Base-by-base conservation (phyloP, 2,888 invertebrate species). In the Sarcophaga caerulescens region DNA sequence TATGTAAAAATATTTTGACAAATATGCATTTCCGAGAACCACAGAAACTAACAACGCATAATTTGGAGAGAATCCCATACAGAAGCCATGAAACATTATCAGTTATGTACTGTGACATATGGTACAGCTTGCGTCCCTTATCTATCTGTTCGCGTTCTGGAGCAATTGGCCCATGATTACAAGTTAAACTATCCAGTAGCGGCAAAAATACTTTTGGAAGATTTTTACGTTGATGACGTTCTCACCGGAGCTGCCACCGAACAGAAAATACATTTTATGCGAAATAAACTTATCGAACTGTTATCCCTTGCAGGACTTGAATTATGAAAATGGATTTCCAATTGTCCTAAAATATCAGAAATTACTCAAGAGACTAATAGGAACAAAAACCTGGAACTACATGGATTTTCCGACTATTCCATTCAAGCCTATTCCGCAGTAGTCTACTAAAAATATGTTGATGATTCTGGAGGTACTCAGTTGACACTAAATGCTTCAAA, bases 211-310 rank as follows among this genome's bases (percentile, higher is more conserved):
- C 17, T 89, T n/a, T 25, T 85, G 11, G 82, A 81, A 10, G 85
- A 88, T 63, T 81, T 88, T 44, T 88, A 87, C 63, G 88, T 88
- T 6, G 88, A 89, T 65, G 89, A 87, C 21, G 71, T 88, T 10
- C 52, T 87, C 63, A 81, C 85, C 0, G 85, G 87, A 8, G 84
- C 84, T n/a, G 14, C 68, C 8, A 76, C 87, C 5, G 60, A 81
- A n/a, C 65, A 80, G 25, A 75, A 85, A 66, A 47, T 70, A 11
- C 0, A 70, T 47, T 2, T 11, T 14, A 57, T 81, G n/a, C 81
- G 85, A 8, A 60, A 73, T 23, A 73, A 87, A 4, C 23, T 88
- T 21, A 45, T 74, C 6, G 14, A 44, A 11, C 62, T 75, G 17
- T n/a, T 81, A 11, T 69, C 74, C 4, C 45, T 60, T 8, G 74